Evolutionary conservation across 2,888 invertebrate species (phyloP), one percentile per base, ranked within the genome.

Genomic region (Eupeodes luniger): DNA sequence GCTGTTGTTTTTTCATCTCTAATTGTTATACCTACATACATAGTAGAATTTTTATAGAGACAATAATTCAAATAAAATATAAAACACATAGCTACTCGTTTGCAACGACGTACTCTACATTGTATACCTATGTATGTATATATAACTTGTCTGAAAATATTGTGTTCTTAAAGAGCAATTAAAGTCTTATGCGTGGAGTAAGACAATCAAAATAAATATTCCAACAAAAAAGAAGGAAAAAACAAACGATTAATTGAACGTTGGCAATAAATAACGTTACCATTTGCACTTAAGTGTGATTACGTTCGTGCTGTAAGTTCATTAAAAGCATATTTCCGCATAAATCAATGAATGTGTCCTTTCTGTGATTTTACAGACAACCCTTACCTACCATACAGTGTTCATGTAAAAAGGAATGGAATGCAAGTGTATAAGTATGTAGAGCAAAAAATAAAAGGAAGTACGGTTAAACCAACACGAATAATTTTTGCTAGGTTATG

Each of bases 291-390:
- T 78, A 62, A 74, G 83, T 77, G 83, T 62, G 83, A 87, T 80
- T 80, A 62, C 69, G 87, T 83, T 87, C 87, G 87, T 87, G 87
- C 74, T 62, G 80, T 77, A 77, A 84, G 80, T 83, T 87, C 87
- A 84, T 87, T 87, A 83, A 87, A 87, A 83, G 80, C 83, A 87
- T 77, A 87, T 83, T 84, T 87, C 83, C 80, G 77, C 69, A 87
- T 83, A 83, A 87, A 87, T 87, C 87, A 87, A 76, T 79, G 80
- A 83, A 77, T 83, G 59, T 80, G 82, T 86, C 76, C 79, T 80
- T 82, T 76, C 70, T 55, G 66, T 49, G 83, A 76, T 67, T 83
- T 64, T 62, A 14, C 66, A 62, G 72, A 51, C 75, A 66, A 76
- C 79, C 66, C 77, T 59, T 72, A 14, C 64, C 64, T 49, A 10